phyloP scores from a whole-genome alignment of 2,797 vertebrate species.

The Silurus lanzhouensis region DNA sequence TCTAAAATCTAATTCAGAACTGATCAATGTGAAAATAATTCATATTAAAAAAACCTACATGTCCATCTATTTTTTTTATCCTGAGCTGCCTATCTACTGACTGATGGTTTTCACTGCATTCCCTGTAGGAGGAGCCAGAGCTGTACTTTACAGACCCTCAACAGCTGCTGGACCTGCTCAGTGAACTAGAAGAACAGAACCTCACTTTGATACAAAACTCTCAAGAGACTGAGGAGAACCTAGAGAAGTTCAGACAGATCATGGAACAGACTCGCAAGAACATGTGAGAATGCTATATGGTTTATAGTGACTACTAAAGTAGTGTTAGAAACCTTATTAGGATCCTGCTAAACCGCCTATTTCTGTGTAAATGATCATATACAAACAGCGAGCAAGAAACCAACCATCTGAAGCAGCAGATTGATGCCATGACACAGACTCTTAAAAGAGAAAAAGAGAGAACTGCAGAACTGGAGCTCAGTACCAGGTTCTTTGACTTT shows the following conservation, averaged over 20 bases:
- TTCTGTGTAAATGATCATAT: background rate
- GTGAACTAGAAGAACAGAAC: constrained; percentile 85
- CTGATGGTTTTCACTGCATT: constrained; percentile 17
- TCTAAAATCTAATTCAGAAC: background rate
- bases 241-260: constrained; percentile 75
- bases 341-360: background rate
- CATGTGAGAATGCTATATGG: constrained; percentile 71
- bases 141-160: constrained; percentile 88
- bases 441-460: constrained; percentile 76
- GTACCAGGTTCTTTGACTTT: constrained; percentile 76
- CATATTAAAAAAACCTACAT: background rate
- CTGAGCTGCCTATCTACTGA: background rate
- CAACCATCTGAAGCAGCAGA: constrained; percentile 74
- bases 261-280: constrained; percentile 70
- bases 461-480: constrained; percentile 76
- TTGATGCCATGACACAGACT: constrained; percentile 66
- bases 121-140: constrained; percentile 74
- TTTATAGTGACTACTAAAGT: background rate
- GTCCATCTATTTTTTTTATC: background rate
- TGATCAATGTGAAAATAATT: background rate
- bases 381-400: constrained; percentile 77
- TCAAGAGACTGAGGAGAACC: constrained; percentile 75
- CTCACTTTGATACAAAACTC: constrained; percentile 84
- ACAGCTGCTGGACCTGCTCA: constrained; percentile 83
- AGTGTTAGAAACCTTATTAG: background rate